Base-by-base conservation (phyloP, 1,140 invertebrate genomes). In the Neodiprion lecontei region DNA sequence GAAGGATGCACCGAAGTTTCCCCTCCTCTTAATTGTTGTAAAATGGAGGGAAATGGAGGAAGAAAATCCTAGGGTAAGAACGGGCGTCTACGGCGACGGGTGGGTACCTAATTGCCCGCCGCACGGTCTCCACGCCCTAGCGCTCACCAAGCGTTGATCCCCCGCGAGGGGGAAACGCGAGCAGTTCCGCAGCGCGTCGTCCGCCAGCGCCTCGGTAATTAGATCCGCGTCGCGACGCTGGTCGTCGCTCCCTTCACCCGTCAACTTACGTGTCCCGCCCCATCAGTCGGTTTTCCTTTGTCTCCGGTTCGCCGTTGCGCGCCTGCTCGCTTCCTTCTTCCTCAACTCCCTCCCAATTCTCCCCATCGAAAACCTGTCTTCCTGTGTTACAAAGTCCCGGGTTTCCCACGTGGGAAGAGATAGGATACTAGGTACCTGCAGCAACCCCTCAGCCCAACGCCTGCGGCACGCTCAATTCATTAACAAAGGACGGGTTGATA, bases 401-500 rank as follows among this genome's bases (percentile, higher is more conserved):
- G 53, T 12, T 61, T 61, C 53, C 53, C 53, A 61, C 53, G 53
- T 14, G 11, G 53, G 11, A 61, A 61, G 53, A 61, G 11, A 61
- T 61, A 61, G 7, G 11, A 61, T 61, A 8, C 67, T 7, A 47
- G 61, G 61, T 17, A 65, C 12, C 17, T 21, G 11, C 17, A 21
- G 11, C 40, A 23, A 14, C 23, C 67, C 17, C 67, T 21, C 40
- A 69, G 14, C 21, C 61, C 53, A 66, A 40, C 12, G 53, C 21
- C 69, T 47, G 9, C 12, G 65, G 9, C 50, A 74, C 76, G 74
- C 73, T 82, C 81, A 80, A 82, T 82, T 82, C 81, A 82, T 85
- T 85, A 86, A 86, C 83, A 85, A 85, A 86, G 82, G 82, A 83
- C 78, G 81, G 79, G 75, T 86, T 86, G 84, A 86, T 86, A 85